Base-by-base conservation (phyloP, 1,140 invertebrate genomes). In the Leptinotarsa texana region DNA sequence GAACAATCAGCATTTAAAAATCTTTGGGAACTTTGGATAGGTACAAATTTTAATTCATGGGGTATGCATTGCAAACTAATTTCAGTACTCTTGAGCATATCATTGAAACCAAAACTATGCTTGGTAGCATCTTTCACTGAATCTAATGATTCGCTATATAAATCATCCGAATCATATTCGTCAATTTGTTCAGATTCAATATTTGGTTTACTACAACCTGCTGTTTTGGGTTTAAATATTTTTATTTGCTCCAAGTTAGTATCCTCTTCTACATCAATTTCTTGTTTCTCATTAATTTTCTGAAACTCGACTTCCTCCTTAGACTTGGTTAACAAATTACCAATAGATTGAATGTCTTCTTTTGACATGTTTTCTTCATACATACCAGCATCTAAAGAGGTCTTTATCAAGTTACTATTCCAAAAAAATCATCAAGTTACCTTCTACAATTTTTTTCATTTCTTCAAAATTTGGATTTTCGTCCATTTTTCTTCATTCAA, bases 381-480 rank as follows among this genome's bases (percentile, higher is more conserved):
- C 62, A 73, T 65, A 24, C 18, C 33, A 63, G 71, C 71, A 65
- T 73, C 71, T 73, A 48, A 63, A 73, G 49, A 57, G 8, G n/a
- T 70, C 22, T 51, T 70, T 33, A 42, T 42, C 42, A 69, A 72
- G 17, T 8, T 61, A 3, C 15, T 22, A 27, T 48, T 69, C 48
- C 18, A 0, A 18, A 18, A n/a, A n/a, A 69, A 69, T 18, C n/a
- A 18, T 69, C 4, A 47, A 48, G 5, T 69, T 24, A 69, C 68
- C 68, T 48, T 69, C 22, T 18, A 69, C 22, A 69, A 69, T 49
- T 48, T n/a, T 48, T 49, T 48, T 69, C 33, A 48, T 49, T 69
- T 69, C 68, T 4, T 17, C 15, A 57, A 57, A 57, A 57, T 57
- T 18, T 57, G 17, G 15, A 57, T 57, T 18, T 8, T 57, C 51